Evolutionary conservation across 1,140 invertebrate genomes (phyloP).

Genomic region (Leptinotarsa undecemlineata): DNA sequence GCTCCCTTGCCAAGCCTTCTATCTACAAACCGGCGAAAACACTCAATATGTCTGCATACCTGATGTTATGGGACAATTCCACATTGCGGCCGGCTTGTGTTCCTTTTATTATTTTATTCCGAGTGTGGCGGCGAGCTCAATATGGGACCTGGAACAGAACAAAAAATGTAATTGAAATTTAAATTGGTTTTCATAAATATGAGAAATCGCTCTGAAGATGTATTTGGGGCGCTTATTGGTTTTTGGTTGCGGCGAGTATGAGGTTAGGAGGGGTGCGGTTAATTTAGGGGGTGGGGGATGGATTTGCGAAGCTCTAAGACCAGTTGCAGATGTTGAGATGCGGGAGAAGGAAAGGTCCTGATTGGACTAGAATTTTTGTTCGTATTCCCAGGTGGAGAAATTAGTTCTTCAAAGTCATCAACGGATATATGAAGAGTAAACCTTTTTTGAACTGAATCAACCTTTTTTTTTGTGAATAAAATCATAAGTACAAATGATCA

Average conservation of each 20-base stretch:
- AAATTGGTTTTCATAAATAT: slow-evolving; percentile 11
- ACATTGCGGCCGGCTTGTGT: slow-evolving; percentile 7
- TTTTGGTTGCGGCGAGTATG: not conserved
- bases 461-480: no score
- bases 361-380: no score
- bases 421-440: no score
- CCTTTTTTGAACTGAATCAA: no score
- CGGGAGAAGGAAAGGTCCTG: no score
- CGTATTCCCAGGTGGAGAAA: no score
- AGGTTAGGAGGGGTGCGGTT: not conserved
- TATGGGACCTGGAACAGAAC: slow-evolving; percentile 15
- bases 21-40: slow-evolving; percentile 12
- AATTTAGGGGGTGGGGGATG: no score
- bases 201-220: not conserved
- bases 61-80: slow-evolving; percentile 24
- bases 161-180: slow-evolving; percentile 25
- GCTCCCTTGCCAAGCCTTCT: slow-evolving; percentile 1
- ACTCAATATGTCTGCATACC: slow-evolving; percentile 29
- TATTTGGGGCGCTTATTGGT: not conserved
- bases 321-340: no score
- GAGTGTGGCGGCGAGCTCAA: not conserved
- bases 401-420: no score
- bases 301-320: no score
- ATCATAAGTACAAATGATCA: no score
- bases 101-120: slow-evolving; percentile 26